These are phyloP conservation scores for Alouatta palliata DNA, from an alignment of 2,113 vertebrate genomes.

Conservation along the genomic window DNA sequence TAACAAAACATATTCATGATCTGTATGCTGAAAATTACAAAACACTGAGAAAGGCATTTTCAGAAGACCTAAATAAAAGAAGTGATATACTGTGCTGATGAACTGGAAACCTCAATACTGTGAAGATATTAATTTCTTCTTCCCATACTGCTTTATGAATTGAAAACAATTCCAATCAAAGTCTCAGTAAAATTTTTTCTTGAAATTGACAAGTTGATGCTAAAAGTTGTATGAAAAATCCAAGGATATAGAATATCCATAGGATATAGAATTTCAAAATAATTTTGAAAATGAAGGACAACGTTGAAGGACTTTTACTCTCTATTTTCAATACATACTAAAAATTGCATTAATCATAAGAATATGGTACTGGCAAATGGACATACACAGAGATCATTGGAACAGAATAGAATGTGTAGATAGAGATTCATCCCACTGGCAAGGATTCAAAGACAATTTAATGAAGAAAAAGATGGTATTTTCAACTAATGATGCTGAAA, in stretches of 20 bases:
- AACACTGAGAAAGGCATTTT: background rate
- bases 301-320: background rate
- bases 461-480: background rate
- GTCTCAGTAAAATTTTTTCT: background rate
- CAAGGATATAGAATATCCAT: background rate
- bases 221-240: background rate
- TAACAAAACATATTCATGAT: background rate
- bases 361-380: background rate
- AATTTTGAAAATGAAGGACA: background rate
- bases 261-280: background rate
- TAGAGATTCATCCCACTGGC: background rate
- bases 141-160: background rate
- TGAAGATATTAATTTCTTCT: background rate
- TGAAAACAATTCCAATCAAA: background rate
- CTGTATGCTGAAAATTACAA: background rate
- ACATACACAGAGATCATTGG: background rate
- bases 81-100: background rate
- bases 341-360: background rate
- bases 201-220: background rate
- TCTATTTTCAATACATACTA: background rate
- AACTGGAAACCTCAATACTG: background rate
- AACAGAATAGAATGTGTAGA: background rate
- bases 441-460: background rate
- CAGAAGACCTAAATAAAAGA: background rate
- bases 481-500: background rate